Evolutionary conservation across 2,888 invertebrate genomes (phyloP), one percentile per base, ranked within the genome.

Genomic region (Drymonia ruficornis): DNA sequence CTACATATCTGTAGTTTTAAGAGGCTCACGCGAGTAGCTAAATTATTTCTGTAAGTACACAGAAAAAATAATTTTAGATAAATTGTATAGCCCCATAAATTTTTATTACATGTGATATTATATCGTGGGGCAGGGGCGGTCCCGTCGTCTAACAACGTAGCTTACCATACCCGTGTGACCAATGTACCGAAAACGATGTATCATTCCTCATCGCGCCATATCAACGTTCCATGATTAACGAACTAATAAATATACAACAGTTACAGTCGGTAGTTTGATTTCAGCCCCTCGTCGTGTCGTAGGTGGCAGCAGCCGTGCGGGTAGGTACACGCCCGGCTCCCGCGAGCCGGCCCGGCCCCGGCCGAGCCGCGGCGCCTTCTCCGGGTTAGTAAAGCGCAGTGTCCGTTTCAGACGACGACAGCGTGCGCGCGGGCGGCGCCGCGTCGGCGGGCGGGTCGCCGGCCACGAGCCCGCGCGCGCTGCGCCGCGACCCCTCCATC

Each of bases 401-500:
- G 60, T 78, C 61, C 67, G 60, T 87, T 88, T 67, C 88, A 88
- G 93, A 86, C 79, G 92, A 91, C 81, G 89, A 86, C 79, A 76
- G 77, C 68, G 75, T 80, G 71, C 79, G 76, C 29, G 63, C 74
- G 54, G 63, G 72, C 53, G 67, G 65, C 55, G 72, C 72, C 57
- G 72, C 70, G 49, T 65, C 70, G 34, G 46, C 50, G 55, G 58
- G 67, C 74, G 66, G 64, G 53, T 69, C 79, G 55, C 80, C 83
- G 56, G 72, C 68, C 60, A 80, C 70, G 72, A 74, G 78, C 55
- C 83, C 83, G 59, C 81, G 73, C 53, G 64, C 78, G 54, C 63
- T 66, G 60, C 82, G 84, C 58, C 81, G 85, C 70, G 86, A 86
- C 74, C 81, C 83, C 57, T 81, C 85, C 76, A 83, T 87, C 65